Base-by-base conservation (phyloP, 23 tunicate genomes). In the Trididemnum nubilum region DNA sequence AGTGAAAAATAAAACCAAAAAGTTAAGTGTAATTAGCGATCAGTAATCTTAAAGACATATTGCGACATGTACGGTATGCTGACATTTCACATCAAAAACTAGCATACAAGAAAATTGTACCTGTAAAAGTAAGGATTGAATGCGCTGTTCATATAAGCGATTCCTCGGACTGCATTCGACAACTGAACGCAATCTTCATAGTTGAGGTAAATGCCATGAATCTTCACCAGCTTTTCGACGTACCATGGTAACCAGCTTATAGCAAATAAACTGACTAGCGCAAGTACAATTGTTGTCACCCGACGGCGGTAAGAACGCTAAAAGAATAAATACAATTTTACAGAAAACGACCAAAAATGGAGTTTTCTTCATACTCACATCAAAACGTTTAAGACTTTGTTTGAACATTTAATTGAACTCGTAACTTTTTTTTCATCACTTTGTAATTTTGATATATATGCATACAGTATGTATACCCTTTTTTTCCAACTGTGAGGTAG, bases 81-180 rank as follows among this genome's bases (percentile, higher is more conserved):
- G n/a, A n/a, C n/a, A n/a, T n/a, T n/a, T n/a, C n/a, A n/a, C n/a
- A n/a, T n/a, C n/a, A n/a, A n/a, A n/a, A n/a, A n/a, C n/a, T n/a
- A n/a, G 57, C 57, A 12, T 9, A 9, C 18, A 18, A 12, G 18
- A 49, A 49, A 49, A 4, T 30, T 36, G 22, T 65, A 93, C 98
- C 98, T 87, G 94, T 93, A 93, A 69, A 93, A 93, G 38, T 93
- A 93, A 29, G 98, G 98, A 80, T 93, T 93, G 30, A 93, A 77
- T 9, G 98, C 89, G 72, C 94, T 93, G 84, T 88, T 93, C 54
- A 93, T 40, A 78, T 88, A 93, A 7, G 98, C 83, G 35, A 93
- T 58, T 15, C 81, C 72, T 49, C 98, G 61, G 21, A 80, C 89
- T 1, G 87, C 88, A 28, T 83, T 70, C 12, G 31, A 30, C n/a